Conservation (phyloP, 2,797 vertebrate species). For the Hippocampus kuda region DNA sequence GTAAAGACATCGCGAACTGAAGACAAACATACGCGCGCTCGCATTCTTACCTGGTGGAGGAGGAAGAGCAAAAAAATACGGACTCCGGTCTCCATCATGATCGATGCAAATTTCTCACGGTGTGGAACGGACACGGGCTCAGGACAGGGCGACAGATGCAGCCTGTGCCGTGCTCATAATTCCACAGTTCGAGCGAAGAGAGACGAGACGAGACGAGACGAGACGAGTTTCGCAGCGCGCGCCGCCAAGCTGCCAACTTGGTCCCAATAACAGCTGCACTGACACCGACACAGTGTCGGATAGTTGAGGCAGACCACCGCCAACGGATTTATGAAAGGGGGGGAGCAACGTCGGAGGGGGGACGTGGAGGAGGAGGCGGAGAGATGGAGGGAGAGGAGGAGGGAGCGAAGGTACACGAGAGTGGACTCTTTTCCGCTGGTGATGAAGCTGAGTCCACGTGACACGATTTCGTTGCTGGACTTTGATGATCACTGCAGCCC, state of each 20-base stretch:
- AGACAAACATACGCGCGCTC: neutral
- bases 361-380: neutral
- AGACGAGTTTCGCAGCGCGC: constrained; percentile 54
- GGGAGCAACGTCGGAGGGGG: constrained; percentile 13
- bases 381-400: neutral
- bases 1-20: neutral
- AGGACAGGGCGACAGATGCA: constrained; percentile 75
- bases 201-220: constrained; percentile 52
- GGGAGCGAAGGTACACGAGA: neutral
- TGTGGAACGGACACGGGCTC: constrained; percentile 47
- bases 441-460: neutral
- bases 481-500: neutral
- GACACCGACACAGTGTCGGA: constrained; percentile 82
- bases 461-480: neutral
- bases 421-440: neutral
- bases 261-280: constrained; percentile 77
- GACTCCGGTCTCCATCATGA: constrained; percentile 78
- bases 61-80: constrained; percentile 79
- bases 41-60: constrained; percentile 85
- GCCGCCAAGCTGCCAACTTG: constrained; percentile 93
- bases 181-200: constrained; percentile 85
- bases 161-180: constrained; percentile 97
- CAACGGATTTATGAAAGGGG: constrained; percentile 81
- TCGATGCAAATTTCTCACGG: constrained; percentile 39
- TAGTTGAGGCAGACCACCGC: constrained; percentile 82